phyloP scores from a whole-genome alignment of 2,888 invertebrate species.

The Metopia argyrocephala region DNA sequence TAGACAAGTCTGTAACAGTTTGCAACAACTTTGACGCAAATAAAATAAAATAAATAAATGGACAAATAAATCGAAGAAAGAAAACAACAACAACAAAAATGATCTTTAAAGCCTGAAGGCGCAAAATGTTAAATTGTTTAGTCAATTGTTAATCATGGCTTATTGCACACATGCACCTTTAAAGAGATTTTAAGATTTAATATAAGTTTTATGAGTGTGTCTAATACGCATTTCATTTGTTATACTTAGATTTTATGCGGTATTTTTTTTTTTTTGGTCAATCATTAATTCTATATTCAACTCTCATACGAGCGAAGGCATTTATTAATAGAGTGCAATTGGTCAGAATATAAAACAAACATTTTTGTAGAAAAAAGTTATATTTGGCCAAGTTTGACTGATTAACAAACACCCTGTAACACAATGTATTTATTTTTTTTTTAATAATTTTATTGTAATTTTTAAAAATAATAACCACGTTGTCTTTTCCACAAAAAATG shows the following conservation, averaged over 20 bases:
- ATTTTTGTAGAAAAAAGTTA: not conserved
- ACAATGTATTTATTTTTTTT: too few species aligned
- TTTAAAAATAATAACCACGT: too few species aligned
- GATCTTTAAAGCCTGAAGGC: constrained; percentile 28
- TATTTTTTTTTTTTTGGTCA: too few species aligned
- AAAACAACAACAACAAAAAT: not conserved
- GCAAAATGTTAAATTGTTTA: constrained; percentile 56
- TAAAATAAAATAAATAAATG: not conserved
- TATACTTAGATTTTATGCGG: too few species aligned
- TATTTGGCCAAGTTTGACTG: too few species aligned
- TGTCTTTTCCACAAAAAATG: too few species aligned
- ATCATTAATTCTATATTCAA: not conserved
- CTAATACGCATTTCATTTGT: too few species aligned
- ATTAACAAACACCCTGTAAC: too few species aligned
- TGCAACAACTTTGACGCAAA: constrained; percentile 28
- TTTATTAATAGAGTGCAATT: not conserved
- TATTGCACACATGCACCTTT: not conserved
- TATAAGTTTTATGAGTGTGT: too few species aligned
- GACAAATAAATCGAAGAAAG: not conserved
- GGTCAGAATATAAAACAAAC: not conserved
- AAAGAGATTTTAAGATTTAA: too few species aligned
- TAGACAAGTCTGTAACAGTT: constrained; percentile 39
- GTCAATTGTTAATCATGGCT: constrained; percentile 55
- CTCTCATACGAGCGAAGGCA: not conserved
- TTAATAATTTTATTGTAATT: too few species aligned